phyloP scores from a whole-genome alignment of 2,797 vertebrate species.

The Phrynocephalus vlangalii region DNA sequence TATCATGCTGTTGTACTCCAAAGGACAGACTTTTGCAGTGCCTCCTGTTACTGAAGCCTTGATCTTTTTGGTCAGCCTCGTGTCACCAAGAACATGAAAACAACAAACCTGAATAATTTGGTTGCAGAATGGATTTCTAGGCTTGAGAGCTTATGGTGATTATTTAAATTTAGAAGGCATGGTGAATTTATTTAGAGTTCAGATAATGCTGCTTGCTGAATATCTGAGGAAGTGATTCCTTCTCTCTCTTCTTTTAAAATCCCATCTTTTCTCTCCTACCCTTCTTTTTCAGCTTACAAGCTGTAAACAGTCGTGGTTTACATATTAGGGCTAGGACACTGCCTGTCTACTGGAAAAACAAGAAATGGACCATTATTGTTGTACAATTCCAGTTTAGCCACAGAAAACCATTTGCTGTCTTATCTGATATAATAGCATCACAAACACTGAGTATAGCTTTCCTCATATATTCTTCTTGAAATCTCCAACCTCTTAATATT shows the following conservation, averaged over 20 bases:
- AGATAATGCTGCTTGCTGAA: constrained; percentile 17
- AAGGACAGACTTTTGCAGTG: neutral
- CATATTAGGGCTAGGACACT: neutral
- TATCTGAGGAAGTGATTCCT: constrained; percentile 28
- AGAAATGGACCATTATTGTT: constrained; percentile 19
- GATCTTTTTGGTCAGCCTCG: neutral
- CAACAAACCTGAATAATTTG: constrained; percentile 15
- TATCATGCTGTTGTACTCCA: neutral
- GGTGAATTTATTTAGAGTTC: neutral
- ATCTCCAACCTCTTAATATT: neutral
- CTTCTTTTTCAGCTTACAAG: neutral
- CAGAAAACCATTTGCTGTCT: constrained; percentile 10
- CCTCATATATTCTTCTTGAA: constrained; percentile 26
- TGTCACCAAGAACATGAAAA: neutral
- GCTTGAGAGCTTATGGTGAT: neutral
- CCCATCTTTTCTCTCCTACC: neutral
- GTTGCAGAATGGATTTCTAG: neutral
- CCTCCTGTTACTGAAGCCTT: constrained; percentile 15
- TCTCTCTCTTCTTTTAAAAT: neutral
- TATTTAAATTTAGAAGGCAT: constrained; percentile 2
- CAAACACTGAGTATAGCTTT: constrained; percentile 22
- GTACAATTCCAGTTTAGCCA: neutral
- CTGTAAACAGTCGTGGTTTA: neutral
- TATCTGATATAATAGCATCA: rapidly evolving
- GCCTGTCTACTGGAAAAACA: constrained; percentile 30